Conservation (phyloP, 2,797 vertebrate species). For the Hylomyscus alleni region DNA sequence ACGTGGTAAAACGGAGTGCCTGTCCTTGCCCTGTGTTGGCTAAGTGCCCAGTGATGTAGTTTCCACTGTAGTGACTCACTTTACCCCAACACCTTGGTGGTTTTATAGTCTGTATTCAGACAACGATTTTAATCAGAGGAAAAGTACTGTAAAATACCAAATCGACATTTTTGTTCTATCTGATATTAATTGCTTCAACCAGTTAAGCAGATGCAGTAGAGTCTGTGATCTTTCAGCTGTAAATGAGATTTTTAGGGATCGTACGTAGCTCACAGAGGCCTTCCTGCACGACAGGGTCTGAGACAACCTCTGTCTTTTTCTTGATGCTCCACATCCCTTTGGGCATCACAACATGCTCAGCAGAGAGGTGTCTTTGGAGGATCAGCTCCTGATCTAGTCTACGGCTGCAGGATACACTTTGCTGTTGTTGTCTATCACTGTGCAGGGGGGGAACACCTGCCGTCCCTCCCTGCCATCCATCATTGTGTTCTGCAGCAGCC, state of each 20-base stretch:
- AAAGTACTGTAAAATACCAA: constrained; percentile 75
- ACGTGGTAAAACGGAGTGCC: not conserved
- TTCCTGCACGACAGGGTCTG: not conserved
- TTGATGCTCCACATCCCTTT: constrained; percentile 30
- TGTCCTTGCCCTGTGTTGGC: not conserved
- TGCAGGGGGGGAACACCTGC: constrained; percentile 36
- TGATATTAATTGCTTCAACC: constrained; percentile 78
- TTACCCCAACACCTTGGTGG: not conserved
- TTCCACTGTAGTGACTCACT: constrained; percentile 61
- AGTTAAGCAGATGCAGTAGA: constrained; percentile 72
- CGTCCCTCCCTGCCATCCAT: no score
- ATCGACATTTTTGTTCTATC: constrained; percentile 72
- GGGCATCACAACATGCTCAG: constrained; percentile 52
- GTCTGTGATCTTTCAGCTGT: constrained; percentile 69
- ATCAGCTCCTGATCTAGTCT: constrained; percentile 63
- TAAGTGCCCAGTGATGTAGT: not conserved
- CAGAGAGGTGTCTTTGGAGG: constrained; percentile 77
- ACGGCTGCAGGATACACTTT: constrained; percentile 73
- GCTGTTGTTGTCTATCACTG: constrained; percentile 78
- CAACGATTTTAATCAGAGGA: constrained; percentile 64
- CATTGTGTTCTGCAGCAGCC: constrained; percentile 71
- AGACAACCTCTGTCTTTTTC: constrained; percentile 78
- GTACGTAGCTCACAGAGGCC: constrained; percentile 65
- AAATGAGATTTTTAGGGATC: constrained; percentile 61
- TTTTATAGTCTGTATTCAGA: constrained; percentile 69